Evolutionary conservation across 2,888 invertebrate genomes (phyloP), one percentile per base, ranked within the genome.

Genomic region (Eustalomyia histrio): DNA sequence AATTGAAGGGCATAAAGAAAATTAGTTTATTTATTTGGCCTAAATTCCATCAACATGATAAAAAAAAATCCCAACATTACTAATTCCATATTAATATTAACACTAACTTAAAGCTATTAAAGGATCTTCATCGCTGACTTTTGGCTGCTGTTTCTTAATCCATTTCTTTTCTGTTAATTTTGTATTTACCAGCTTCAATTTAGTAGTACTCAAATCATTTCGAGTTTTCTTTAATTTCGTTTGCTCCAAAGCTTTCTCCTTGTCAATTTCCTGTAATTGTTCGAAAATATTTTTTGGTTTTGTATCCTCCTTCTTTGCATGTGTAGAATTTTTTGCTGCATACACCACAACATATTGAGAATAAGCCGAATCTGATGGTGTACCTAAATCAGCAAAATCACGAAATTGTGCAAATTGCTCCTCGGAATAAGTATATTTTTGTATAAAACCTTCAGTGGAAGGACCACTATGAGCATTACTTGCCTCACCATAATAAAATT

Each of bases 401-500:
- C 71, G 50, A 67, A 81, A 81, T 52, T 81, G 78, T 5, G 81
- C 78, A 71, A 81, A 81, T 24, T 81, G 81, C 50, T 81, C 81
- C 24, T 81, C 81, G 3, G 81, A 78, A 24, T 75, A 75, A 7
- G 81, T 81, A 9, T 78, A 81, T 43, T 81, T 81, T 57, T 81
- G 78, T 29, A 81, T 63, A 7, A 84, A 83, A 4, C 82, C 83
- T 86, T 96, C 95, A 0, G 93, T 92, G 83, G 93, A 92, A 0
- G 95, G 94, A 60, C 95, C 92, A 16, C 94, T 94, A 72, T 96
- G 95, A 0, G 95, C 94, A 86, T 94, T 94, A 79, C 94, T 94
- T 58, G 92, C 93, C 78, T 88, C 89, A 1, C 88, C 88, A 39
- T 84, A 83, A 24, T 78, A 81, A 14, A 75, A 58, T 18, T 81